Evolutionary conservation across 2,113 vertebrate species (phyloP).

Genomic region (Aspidoscelis tigris): DNA sequence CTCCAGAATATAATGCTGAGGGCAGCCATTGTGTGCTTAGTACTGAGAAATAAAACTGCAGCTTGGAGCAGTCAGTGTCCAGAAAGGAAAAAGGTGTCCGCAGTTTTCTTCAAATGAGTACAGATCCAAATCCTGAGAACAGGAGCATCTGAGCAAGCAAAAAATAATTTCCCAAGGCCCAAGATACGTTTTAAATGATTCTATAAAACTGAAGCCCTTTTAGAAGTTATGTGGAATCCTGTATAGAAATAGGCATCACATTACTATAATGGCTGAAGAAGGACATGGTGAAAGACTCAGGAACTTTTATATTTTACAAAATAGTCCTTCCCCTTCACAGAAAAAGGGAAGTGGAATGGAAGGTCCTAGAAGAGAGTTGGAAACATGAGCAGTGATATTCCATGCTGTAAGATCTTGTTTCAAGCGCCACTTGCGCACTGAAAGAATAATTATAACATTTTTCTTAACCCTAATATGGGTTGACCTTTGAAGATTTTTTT

Average conservation of each 20-base stretch:
- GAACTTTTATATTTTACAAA: background rate
- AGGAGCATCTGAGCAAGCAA: slow-evolving; percentile 9
- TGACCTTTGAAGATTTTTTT: too few relatives aligned
- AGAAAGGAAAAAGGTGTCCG: slow-evolving; percentile 5
- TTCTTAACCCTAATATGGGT: too few relatives aligned
- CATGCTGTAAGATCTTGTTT: too few relatives aligned
- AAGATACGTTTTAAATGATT: slow-evolving; percentile 3
- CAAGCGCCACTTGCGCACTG: too few relatives aligned
- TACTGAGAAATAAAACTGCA: slow-evolving; percentile 6
- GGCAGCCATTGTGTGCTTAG: slow-evolving; percentile 7
- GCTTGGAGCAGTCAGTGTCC: slow-evolving; percentile 16
- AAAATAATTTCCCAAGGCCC: slow-evolving; percentile 3
- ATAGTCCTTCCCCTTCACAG: background rate
- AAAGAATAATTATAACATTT: too few relatives aligned
- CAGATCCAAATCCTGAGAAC: background rate
- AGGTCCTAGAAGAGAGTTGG: background rate
- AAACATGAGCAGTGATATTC: background rate
- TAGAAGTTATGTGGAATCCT: background rate
- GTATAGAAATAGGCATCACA: background rate
- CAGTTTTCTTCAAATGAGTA: background rate
- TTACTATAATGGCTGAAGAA: too few relatives aligned
- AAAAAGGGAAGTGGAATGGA: background rate
- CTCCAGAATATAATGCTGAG: background rate
- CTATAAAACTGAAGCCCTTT: background rate
- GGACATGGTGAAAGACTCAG: background rate